These are phyloP conservation scores for Andrena bicolor DNA, from an alignment of 2,888 invertebrate species.

Conservation along the genomic window DNA sequence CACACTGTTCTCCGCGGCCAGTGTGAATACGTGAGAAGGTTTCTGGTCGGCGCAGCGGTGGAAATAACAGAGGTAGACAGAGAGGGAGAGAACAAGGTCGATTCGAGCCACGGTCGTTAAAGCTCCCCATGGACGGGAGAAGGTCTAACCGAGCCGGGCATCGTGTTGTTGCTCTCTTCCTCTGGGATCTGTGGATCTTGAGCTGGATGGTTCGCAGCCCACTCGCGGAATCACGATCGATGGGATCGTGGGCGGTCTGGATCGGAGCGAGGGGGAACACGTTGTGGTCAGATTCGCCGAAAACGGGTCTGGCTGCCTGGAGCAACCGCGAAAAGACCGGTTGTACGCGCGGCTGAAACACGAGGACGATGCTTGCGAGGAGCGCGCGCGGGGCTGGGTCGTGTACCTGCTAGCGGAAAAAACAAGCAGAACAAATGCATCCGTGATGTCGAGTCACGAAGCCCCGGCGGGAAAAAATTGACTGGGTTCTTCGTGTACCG, in stretches of 20 bases:
- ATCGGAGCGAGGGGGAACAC: slow-evolving; percentile 39
- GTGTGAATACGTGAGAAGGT: slow-evolving; percentile 31
- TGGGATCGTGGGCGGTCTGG: slow-evolving; percentile 72
- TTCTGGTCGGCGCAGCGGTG: slow-evolving; percentile 49
- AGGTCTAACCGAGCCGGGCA: slow-evolving; percentile 8
- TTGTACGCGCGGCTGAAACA: slow-evolving; percentile 66
- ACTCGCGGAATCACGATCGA: slow-evolving; percentile 68
- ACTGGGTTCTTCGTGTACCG: slow-evolving; percentile 29
- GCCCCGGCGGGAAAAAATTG: slow-evolving; percentile 27
- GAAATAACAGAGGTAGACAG: slow-evolving; percentile 48
- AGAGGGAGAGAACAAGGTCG: slow-evolving; percentile 55
- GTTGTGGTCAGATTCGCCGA: slow-evolving; percentile 62
- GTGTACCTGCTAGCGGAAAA: slow-evolving; percentile 56
- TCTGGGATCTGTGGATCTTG: slow-evolving; percentile 49
- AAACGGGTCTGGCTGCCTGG: slow-evolving; percentile 56
- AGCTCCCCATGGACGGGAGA: slow-evolving; percentile 35
- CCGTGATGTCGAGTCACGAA: slow-evolving; percentile 55
- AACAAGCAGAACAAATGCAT: slow-evolving; percentile 17
- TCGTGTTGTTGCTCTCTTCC: slow-evolving; percentile 3
- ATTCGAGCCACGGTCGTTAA: slow-evolving; percentile 66
- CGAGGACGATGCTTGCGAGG: slow-evolving; percentile 55
- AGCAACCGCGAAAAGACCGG: slow-evolving; percentile 60
- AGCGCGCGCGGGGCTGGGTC: slow-evolving; percentile 35
- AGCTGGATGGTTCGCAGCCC: slow-evolving; percentile 32
- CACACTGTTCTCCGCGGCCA: background rate